Conservation (phyloP, 92 coral and sea anemone species). For the Bergia sp. region DNA sequence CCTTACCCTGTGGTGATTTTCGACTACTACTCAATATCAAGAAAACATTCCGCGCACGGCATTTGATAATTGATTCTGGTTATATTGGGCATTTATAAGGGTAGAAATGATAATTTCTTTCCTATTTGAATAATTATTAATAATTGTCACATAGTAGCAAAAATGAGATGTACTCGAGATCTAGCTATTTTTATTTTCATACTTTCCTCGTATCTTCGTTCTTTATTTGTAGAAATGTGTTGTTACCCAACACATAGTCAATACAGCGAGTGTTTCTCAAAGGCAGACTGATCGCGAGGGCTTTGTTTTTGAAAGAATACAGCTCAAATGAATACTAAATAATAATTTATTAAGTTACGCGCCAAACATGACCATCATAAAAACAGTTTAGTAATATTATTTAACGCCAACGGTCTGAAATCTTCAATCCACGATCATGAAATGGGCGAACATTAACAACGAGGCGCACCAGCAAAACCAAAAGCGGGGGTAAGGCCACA, state of each 20-base stretch:
- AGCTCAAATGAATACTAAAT: neutral
- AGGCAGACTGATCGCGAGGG: neutral
- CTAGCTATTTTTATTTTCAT: no score
- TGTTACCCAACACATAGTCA: no score
- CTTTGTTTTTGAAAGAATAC: neutral
- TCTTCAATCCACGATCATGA: neutral
- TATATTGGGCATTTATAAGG: neutral
- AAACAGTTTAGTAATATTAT: no score
- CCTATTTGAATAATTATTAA: neutral
- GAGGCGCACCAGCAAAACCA: neutral
- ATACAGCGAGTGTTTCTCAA: neutral
- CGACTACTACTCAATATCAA: neutral
- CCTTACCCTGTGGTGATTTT: no score
- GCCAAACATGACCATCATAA: neutral
- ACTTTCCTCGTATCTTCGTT: neutral
- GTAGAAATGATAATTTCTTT: neutral
- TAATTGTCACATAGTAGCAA: neutral
- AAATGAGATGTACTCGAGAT: no score
- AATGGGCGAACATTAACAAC: neutral
- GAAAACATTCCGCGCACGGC: neutral
- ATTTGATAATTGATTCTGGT: neutral
- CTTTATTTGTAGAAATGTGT: neutral
- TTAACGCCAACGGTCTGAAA: neutral
- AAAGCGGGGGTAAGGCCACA: neutral
- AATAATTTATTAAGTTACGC: neutral